These are phyloP conservation scores for Zalophus californianus DNA, from an alignment of 2,797 vertebrate species.

Conservation along the genomic window DNA sequence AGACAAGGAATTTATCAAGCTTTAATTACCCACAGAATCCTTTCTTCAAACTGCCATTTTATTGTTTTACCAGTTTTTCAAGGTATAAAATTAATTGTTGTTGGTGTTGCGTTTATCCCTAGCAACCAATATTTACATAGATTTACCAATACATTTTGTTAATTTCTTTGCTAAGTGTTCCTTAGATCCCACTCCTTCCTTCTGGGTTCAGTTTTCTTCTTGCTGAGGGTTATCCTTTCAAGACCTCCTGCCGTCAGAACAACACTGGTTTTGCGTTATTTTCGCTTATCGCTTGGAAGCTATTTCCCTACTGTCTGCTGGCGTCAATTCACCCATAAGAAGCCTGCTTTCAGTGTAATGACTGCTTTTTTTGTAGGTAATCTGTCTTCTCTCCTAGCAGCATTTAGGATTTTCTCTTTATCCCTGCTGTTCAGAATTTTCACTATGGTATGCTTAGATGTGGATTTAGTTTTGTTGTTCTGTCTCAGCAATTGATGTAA, in stretches of 20 bases:
- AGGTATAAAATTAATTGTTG: neutral
- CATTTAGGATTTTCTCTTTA: slow-evolving; percentile 62
- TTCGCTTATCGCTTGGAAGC: neutral
- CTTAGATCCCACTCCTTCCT: neutral
- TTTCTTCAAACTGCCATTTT: slow-evolving; percentile 34
- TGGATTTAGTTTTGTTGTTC: slow-evolving; percentile 61
- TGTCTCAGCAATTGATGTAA: slow-evolving; percentile 7
- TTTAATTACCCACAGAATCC: neutral
- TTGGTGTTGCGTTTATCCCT: neutral
- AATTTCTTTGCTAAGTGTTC: neutral
- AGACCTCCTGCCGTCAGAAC: neutral
- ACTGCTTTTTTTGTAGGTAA: slow-evolving; percentile 43
- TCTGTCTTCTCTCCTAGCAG: slow-evolving; percentile 53
- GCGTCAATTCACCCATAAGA: neutral
- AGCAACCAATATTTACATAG: neutral
- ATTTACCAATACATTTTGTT: neutral
- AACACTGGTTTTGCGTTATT: slow-evolving; percentile 25
- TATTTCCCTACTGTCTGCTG: neutral
- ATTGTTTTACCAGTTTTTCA: slow-evolving; percentile 7
- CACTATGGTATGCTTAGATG: neutral
- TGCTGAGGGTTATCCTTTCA: slow-evolving; percentile 6
- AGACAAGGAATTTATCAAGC: neutral
- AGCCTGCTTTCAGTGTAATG: slow-evolving; percentile 36
- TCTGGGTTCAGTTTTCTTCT: neutral
- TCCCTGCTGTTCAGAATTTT: slow-evolving; percentile 53